phyloP scores from a whole-genome alignment of 2,888 invertebrate genomes.

The Gibbula magus region DNA sequence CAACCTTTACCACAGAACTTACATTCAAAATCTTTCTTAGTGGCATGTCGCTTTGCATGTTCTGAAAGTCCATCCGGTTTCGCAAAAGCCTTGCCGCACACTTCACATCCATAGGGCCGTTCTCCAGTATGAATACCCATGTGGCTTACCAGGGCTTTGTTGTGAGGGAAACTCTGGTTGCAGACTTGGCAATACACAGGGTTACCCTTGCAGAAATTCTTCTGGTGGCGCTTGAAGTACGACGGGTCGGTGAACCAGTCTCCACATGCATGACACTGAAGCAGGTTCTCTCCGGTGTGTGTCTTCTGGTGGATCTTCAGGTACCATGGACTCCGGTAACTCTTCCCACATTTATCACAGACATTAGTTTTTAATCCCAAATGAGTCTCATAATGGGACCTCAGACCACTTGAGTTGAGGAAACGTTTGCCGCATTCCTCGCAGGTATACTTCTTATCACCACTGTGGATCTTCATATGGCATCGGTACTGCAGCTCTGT shows the following conservation, averaged over 20 bases:
- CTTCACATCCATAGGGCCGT: conserved; percentile 1
- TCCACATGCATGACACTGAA: not conserved
- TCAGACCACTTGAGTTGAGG: not conserved
- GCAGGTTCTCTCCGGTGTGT: not conserved
- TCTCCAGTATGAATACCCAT: conserved; percentile 8
- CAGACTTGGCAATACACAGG: not conserved
- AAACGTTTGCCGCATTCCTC: conserved; percentile 34
- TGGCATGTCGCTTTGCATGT: not conserved
- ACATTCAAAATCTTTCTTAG: not conserved
- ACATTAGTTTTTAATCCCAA: not conserved
- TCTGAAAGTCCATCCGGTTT: not conserved
- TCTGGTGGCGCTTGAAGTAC: not conserved
- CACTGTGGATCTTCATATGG: conserved; percentile 27
- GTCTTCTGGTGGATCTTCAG: not conserved
- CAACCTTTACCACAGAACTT: too few species aligned
- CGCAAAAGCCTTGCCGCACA: not conserved
- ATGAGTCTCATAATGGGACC: conserved; percentile 25
- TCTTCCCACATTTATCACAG: conserved; percentile 26
- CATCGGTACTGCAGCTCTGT: not conserved
- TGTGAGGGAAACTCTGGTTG: not conserved
- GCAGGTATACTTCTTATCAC: conserved; percentile 25
- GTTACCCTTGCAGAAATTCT: not conserved
- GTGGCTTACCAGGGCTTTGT: not conserved
- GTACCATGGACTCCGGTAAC: conserved; percentile 12
- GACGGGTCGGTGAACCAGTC: not conserved